These are phyloP conservation scores for Punctoribates punctum DNA, from an alignment of 2,888 invertebrate genomes.

Conservation along the genomic window DNA sequence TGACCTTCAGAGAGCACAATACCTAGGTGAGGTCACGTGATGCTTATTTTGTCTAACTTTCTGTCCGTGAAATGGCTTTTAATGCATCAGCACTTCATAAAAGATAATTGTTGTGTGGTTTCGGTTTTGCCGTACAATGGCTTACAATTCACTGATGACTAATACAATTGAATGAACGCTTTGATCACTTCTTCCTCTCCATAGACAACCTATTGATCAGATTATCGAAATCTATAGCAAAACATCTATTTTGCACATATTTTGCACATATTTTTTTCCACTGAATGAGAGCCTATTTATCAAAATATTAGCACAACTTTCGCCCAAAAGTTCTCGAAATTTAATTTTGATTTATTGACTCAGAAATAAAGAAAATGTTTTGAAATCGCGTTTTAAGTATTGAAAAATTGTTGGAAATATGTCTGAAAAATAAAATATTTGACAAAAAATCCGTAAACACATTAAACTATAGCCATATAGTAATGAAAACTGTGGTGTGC, in stretches of 20 bases:
- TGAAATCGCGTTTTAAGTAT: too few species aligned
- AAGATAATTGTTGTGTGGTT: conserved; percentile 16
- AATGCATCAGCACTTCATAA: conserved; percentile 26
- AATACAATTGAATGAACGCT: conserved; percentile 15
- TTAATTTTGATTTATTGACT: conserved; percentile 21
- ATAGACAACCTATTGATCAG: conserved; percentile 16
- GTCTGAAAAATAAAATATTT: too few species aligned
- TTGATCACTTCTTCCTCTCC: conserved; percentile 17
- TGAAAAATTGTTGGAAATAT: too few species aligned
- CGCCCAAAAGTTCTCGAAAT: background rate
- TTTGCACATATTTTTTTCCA: background rate
- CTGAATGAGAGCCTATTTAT: background rate
- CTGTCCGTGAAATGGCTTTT: conserved; percentile 20
- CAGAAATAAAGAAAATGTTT: too few species aligned
- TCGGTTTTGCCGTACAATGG: background rate
- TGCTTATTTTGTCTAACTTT: conserved; percentile 5
- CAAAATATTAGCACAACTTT: background rate
- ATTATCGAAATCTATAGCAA: conserved; percentile 2
- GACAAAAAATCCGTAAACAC: too few species aligned
- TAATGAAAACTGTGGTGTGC: too few species aligned
- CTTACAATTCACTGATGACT: conserved; percentile 2
- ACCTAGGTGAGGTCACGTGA: conserved; percentile 15
- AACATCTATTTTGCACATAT: background rate
- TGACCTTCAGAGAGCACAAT: conserved; percentile 23
- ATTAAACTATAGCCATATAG: too few species aligned